Conservation (phyloP, 1,140 invertebrate species). For the Drosophila seguyi region DNA sequence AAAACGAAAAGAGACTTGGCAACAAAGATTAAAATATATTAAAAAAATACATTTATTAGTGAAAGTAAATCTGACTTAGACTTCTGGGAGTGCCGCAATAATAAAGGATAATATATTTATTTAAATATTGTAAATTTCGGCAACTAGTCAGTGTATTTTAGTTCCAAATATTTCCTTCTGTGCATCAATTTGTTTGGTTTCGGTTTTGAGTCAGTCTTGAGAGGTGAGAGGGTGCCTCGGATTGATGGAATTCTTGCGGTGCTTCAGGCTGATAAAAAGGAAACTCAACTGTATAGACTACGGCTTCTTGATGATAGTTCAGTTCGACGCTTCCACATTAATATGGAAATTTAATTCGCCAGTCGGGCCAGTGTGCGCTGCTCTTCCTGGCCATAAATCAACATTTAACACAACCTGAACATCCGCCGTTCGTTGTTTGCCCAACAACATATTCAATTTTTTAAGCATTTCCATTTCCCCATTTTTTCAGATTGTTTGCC, state of each 20-base stretch:
- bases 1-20: too few relatives aligned
- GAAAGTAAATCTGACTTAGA: background rate
- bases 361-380: conserved; percentile 5
- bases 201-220: conserved; percentile 19
- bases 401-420: conserved; percentile 44
- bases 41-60: too few relatives aligned
- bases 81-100: background rate
- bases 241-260: conserved; percentile 49
- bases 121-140: background rate
- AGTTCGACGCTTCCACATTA: background rate
- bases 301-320: conserved; percentile 22
- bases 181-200: conserved; percentile 39
- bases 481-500: conserved; percentile 5
- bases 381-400: conserved; percentile 53
- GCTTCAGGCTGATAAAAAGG: conserved; percentile 36
- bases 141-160: too few relatives aligned
- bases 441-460: conserved; percentile 34
- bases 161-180: background rate
- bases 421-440: conserved; percentile 40
- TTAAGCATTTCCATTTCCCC: conserved; percentile 14
- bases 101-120: background rate
- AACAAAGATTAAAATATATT: too few relatives aligned
- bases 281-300: conserved; percentile 10
- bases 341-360: conserved; percentile 33
- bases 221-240: conserved; percentile 16